Conservation (phyloP, 2,888 invertebrate genomes). For the Cordilura impudica region DNA sequence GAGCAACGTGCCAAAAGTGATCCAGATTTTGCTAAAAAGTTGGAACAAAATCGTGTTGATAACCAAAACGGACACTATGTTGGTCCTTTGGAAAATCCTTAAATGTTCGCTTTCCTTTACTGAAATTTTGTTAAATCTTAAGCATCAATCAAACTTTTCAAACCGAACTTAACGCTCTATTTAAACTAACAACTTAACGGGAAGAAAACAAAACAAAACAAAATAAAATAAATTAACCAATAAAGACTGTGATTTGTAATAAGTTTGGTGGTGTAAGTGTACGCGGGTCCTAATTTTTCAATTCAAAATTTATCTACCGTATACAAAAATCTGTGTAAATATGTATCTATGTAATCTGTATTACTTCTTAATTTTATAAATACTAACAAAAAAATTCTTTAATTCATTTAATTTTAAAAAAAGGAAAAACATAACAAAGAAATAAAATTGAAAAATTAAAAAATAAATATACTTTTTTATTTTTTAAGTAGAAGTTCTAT, state of each 20-base stretch:
- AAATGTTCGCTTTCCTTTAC: slow-evolving; percentile 17
- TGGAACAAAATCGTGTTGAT: slow-evolving; percentile 77
- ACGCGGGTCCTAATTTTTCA: slow-evolving; percentile 32
- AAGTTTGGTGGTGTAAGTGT: slow-evolving; percentile 60
- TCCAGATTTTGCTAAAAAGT: slow-evolving; percentile 76
- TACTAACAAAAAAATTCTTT: slow-evolving; percentile 4
- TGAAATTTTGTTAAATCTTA: slow-evolving; percentile 4
- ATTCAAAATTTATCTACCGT: slow-evolving; percentile 20
- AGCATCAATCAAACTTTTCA: slow-evolving; percentile 7
- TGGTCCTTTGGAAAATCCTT: slow-evolving; percentile 73
- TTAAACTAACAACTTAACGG: slow-evolving; percentile 22
- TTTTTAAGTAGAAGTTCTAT: no score
- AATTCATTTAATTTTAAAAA: not conserved
- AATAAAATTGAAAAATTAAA: no score
- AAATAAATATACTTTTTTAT: no score
- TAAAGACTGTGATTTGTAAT: slow-evolving; percentile 71
- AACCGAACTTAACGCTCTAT: slow-evolving; percentile 8
- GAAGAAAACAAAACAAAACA: slow-evolving; percentile 1
- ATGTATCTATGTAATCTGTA: slow-evolving; percentile 36
- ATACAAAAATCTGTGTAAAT: not conserved
- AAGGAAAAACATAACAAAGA: not conserved
- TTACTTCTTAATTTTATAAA: slow-evolving; percentile 21
- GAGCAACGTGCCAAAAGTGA: slow-evolving; percentile 77
- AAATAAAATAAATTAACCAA: slow-evolving; percentile 56
- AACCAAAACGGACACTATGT: slow-evolving; percentile 83